Percentiles rank a stretch among this genome's conserved stretches.
Evolutionary conservation across 2,797 vertebrate species (phyloP).

Genomic region (Schizopygopsis pylzovi): DNA sequence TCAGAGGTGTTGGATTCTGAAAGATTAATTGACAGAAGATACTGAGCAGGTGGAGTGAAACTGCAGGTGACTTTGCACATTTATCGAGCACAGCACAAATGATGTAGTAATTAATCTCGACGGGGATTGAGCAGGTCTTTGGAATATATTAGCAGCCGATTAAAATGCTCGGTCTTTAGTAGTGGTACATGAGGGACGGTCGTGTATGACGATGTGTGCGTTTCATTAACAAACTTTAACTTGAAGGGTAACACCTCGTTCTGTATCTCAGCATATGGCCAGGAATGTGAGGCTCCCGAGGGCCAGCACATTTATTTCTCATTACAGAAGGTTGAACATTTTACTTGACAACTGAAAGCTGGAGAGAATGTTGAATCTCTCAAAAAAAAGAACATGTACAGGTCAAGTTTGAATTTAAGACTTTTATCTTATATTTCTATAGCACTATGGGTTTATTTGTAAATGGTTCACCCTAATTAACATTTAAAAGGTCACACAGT

Average conservation of each 20-base stretch:
- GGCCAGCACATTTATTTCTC: neutral
- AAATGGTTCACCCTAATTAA: constrained; percentile 6
- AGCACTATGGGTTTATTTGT: neutral
- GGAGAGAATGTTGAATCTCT: neutral
- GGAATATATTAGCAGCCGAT: constrained; percentile 32
- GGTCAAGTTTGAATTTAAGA: neutral
- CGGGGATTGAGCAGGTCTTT: neutral
- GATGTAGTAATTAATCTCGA: constrained; percentile 48
- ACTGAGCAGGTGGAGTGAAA: constrained; percentile 44
- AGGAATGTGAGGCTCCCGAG: neutral
- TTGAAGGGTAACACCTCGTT: neutral
- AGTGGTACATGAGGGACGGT: neutral
- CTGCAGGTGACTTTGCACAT: constrained; percentile 51
- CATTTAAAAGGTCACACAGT: neutral
- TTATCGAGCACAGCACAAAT: constrained; percentile 33
- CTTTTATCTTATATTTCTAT: neutral
- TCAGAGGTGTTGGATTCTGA: neutral
- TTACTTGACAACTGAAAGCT: neutral
- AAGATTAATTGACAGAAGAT: constrained; percentile 30
- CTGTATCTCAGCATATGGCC: constrained; percentile 1
- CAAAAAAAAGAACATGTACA: neutral
- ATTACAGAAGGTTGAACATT: neutral
- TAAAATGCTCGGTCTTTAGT: neutral
- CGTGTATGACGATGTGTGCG: neutral
- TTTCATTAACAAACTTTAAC: constrained; percentile 19